These are phyloP conservation scores for Tricholauxania praeusta DNA, from an alignment of 2,888 invertebrate species.

Conservation along the genomic window DNA sequence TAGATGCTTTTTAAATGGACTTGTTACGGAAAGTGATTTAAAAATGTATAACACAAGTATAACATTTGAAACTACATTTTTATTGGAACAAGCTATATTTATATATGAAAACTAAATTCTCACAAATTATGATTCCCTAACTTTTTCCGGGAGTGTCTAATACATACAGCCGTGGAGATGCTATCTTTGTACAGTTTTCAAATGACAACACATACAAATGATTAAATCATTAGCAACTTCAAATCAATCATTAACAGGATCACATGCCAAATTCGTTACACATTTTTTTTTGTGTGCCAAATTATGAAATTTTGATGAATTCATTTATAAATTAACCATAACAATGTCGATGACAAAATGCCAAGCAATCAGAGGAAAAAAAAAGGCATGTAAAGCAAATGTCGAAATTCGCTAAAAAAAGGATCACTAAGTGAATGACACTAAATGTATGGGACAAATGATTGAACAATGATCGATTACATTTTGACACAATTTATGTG, in stretches of 20 bases:
- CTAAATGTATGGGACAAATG: conserved; percentile 18
- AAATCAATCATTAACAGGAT: conserved; percentile 15
- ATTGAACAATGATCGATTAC: conserved; percentile 66
- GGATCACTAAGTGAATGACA: not conserved
- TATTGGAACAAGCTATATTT: no score
- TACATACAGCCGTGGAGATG: no score
- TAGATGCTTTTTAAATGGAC: no score
- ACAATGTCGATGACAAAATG: conserved; percentile 19
- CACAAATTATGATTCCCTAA: no score
- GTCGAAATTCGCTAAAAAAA: not conserved
- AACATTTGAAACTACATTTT: no score
- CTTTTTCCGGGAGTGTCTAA: no score
- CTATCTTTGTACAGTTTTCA: no score
- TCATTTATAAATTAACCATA: conserved; percentile 26
- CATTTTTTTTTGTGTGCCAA: not conserved
- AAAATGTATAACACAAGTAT: no score
- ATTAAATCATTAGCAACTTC: conserved; percentile 57
- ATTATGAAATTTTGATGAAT: conserved; percentile 23
- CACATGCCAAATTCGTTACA: conserved; percentile 28
- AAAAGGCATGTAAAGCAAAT: conserved; percentile 21
- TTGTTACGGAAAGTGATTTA: no score
- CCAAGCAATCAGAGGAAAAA: not conserved
- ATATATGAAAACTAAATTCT: no score
- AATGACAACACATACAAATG: conserved; percentile 43
- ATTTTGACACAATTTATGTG: conserved; percentile 58